Evolutionary conservation across 1,140 invertebrate genomes (phyloP), one percentile per base, ranked within the genome.

Genomic region (Lucilia cuprina): DNA sequence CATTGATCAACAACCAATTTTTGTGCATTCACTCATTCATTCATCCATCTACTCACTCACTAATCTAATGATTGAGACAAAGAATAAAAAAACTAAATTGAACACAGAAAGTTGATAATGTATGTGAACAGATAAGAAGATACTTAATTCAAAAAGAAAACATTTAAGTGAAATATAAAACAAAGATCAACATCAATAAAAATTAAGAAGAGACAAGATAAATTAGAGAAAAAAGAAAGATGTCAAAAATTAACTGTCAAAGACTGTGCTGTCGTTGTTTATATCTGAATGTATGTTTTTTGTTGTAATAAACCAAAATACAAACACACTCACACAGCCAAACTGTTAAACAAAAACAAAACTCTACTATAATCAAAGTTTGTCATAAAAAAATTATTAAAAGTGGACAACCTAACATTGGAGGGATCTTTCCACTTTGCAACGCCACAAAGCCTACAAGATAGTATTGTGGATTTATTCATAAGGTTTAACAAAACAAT

Each of bases 381-480:
- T 21, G 77, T 41, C 19, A 80, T 70, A 13, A 49, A 80, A 21
- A 80, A 80, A 49, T n/a, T 12, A 50, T 9, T 50, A 80, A 80
- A 80, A 80, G 77, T 80, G 77, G 77, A 80, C 77, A 70, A 70
- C 19, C 0, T 25, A 70, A 70, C 65, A 70, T 70, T 70, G 65
- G 65, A 70, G 65, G 65, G 65, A 70, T 25, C n/a, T 21, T 70
- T 70, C 65, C 41, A 80, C 10, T 49, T 80, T 4, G 41, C 77
- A 80, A 80, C 77, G 3, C 77, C 77, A 80, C 77, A 80, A 80
- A 80, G 77, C 77, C 47, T 80, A 21, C n/a, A 80, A n/a, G 77
- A 80, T 21, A 49, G 41, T 49, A 80, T 80, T 80, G 77, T 80
- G 77, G 77, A 80, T 80, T 50, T 80, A 80, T 80, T 80, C 25